These are phyloP conservation scores for Aptenodytes forsteri DNA, from an alignment of 2,113 vertebrate genomes.

Conservation along the genomic window DNA sequence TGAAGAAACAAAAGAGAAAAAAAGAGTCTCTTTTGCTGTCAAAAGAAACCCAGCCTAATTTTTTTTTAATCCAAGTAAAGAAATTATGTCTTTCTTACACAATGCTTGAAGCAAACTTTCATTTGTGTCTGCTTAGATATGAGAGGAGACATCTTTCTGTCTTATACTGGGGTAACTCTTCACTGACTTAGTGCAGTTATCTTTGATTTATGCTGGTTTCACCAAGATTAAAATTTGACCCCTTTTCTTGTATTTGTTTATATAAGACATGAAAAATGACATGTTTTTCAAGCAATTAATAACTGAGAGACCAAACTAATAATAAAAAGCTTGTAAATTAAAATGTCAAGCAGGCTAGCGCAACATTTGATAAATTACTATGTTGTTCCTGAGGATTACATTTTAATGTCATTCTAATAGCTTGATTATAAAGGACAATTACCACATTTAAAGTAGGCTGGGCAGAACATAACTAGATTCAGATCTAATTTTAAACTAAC, in stretches of 20 bases:
- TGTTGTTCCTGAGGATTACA: slow-evolving; percentile 28
- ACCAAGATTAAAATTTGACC: not conserved
- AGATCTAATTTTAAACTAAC: slow-evolving; percentile 2
- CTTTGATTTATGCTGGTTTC: not conserved
- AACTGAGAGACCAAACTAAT: slow-evolving; percentile 15
- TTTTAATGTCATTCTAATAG: slow-evolving; percentile 58
- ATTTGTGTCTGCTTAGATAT: not conserved
- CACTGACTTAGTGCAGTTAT: not conserved
- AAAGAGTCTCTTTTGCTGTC: not conserved
- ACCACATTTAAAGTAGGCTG: not conserved
- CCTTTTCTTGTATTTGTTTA: not conserved
- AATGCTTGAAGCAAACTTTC: not conserved
- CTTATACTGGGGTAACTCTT: not conserved
- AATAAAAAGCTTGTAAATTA: slow-evolving; percentile 61
- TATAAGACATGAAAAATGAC: slow-evolving; percentile 26
- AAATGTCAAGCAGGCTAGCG: slow-evolving; percentile 28
- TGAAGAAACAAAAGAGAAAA: not conserved
- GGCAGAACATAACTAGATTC: not conserved
- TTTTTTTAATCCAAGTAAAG: not conserved
- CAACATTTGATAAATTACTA: slow-evolving; percentile 50
- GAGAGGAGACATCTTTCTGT: not conserved
- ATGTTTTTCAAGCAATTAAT: slow-evolving; percentile 48
- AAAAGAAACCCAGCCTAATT: not conserved
- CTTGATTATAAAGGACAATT: slow-evolving; percentile 52
- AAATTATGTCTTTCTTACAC: not conserved